These are phyloP conservation scores for Hemiprocne comata DNA, from an alignment of 2,113 vertebrate species.

Conservation along the genomic window DNA sequence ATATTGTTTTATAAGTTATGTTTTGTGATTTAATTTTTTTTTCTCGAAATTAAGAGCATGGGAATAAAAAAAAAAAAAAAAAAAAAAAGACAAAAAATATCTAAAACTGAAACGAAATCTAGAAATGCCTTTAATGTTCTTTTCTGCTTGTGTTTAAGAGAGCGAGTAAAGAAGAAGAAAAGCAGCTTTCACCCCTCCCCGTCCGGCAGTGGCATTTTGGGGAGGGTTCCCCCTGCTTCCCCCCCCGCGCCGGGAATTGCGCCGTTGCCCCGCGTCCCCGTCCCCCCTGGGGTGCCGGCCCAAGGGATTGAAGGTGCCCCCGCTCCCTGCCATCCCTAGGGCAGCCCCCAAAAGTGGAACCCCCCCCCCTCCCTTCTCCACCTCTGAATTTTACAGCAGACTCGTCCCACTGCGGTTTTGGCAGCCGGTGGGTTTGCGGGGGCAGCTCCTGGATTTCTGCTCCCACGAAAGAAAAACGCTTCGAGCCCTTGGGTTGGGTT, in stretches of 20 bases:
- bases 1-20: slow-evolving; percentile 79
- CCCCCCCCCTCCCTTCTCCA: too few species aligned
- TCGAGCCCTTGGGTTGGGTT: neutral
- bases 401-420: neutral
- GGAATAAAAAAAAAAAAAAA: slow-evolving; percentile 55
- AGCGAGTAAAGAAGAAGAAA: neutral
- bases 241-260: neutral
- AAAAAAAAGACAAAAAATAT: too few species aligned
- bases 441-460: neutral
- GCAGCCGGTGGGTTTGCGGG: neutral
- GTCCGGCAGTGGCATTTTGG: neutral
- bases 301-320: neutral
- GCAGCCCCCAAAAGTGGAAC: neutral
- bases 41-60: slow-evolving; percentile 70
- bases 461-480: neutral
- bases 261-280: neutral
- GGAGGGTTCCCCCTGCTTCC: neutral
- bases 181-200: neutral
- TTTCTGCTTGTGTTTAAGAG: slow-evolving; percentile 30
- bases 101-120: slow-evolving; percentile 29
- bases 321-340: neutral
- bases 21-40: slow-evolving; percentile 66
- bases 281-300: neutral
- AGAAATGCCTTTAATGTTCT: slow-evolving; percentile 65
- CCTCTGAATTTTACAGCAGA: too few species aligned